Evolutionary conservation across 2,888 invertebrate genomes (phyloP).

Genomic region (Tipula vernalis): DNA sequence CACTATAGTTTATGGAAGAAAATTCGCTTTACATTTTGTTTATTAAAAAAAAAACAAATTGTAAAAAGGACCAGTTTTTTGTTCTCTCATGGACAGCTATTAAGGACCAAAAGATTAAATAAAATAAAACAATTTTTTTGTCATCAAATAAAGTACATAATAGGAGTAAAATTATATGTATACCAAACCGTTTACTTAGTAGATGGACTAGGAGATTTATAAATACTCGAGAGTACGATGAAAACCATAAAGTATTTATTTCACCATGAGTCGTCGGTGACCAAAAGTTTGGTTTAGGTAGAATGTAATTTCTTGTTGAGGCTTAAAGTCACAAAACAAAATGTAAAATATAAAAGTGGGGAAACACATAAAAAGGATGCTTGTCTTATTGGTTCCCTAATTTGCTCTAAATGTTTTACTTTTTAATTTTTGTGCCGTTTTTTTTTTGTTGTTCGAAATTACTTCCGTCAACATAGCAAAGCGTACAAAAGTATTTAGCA

Average conservation of each 20-base stretch:
- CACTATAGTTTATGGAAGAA: background rate
- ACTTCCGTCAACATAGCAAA: background rate
- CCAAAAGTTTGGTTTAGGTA: background rate
- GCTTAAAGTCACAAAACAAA: background rate
- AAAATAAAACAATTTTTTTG: background rate
- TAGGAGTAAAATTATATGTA: background rate
- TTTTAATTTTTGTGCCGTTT: background rate
- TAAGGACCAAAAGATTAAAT: background rate
- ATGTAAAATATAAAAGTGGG: background rate
- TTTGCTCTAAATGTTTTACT: background rate
- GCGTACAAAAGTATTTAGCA: background rate
- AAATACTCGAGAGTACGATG: background rate
- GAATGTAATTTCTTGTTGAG: background rate
- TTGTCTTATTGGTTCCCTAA: background rate
- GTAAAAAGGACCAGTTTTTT: background rate
- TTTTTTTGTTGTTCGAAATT: background rate
- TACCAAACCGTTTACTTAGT: background rate
- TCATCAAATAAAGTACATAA: background rate
- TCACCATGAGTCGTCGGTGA: background rate
- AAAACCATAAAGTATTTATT: background rate
- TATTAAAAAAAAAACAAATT: background rate
- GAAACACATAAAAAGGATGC: background rate
- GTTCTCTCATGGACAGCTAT: background rate
- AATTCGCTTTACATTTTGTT: background rate
- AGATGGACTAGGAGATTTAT: background rate